Base-by-base conservation (phyloP, 1,140 invertebrate species). In the Metaphire vulgaris region DNA sequence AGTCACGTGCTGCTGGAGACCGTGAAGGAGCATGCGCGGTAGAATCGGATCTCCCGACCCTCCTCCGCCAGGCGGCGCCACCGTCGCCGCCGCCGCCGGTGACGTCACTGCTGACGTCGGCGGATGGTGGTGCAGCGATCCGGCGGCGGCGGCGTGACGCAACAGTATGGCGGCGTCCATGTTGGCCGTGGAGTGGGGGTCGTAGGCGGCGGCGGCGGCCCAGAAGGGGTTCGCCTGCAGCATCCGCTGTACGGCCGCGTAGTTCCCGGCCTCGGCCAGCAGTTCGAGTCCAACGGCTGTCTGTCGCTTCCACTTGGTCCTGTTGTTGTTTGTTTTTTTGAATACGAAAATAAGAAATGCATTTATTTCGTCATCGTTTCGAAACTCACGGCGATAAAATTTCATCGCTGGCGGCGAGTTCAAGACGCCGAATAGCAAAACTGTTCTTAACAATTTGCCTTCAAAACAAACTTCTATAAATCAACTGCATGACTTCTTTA, bases 221-320 rank as follows among this genome's bases (percentile, higher is more conserved):
- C 89, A 90, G 79, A 93, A 92, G 87, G 89, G 84, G 70, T 87
- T 87, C 83, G 88, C 85, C 31, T 94, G 93, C 83, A 98, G 93
- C 77, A 99, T 89, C 75, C 96, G 89, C 86, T 99, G 96, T 79
- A 98, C 93, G 1, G 96, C 96, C 0, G 95, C 95, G 85, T 96
- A 96, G 87, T 98, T 98, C 2, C 95, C 95, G 0, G 95, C 94
- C 85, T 99, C 97, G 0, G 95, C 93, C 73, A 99, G 87, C 28
- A 99, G 89, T 85, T 99, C 97, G 78, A 98, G 87, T 0, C 96
- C 96, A 0, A 99, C 96, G 0, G 96, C 95, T 1, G 96, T 97
- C 87, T 99, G 97, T 6, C 97, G 90, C 86, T 99, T 99, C 97
- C 97, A 99, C 89, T 99, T 99, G 81, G 97, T 99, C 88, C 97